Base-by-base conservation (phyloP, 1,140 invertebrate species). In the Euglossa dilemma region DNA sequence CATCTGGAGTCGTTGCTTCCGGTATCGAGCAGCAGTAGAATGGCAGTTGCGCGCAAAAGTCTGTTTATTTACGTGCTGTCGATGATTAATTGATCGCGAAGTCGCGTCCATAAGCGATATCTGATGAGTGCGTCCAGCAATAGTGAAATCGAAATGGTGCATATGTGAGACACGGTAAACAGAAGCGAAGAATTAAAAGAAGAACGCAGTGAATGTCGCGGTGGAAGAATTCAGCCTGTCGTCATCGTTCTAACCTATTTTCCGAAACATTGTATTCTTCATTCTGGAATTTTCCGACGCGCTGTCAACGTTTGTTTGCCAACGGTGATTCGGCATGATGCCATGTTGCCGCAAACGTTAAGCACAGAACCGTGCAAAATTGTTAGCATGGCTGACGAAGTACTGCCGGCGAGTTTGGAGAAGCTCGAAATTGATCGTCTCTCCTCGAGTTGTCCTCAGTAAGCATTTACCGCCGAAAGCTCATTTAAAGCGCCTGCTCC, bases 361-460 rank as follows among this genome's bases (percentile, higher is more conserved):
- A 91, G 66, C 57, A 25, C 59, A 69, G 66, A 69, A n/a, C n/a
- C 25, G 71, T 81, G 74, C 52, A 78, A 87, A 57, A 85, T 83
- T 63, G 20, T 64, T 79, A 90, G 66, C 67, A 94, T 94, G 94
- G 91, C 91, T 75, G 93, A 93, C 71, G 94, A 94, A 79, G 86
- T 90, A 25, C 72, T 94, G 85, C 93, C 93, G 72, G 93, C 91
- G 56, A 93, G 93, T 75, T 91, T 94, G 71, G 90, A 92, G 87
- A 94, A 92, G 80, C 93, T 94, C 83, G 93, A 94, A 76, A 94
- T 94, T 83, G 93, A 93, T 88, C 91, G 91, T 66, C 72, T 87
- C 4, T 86, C 89, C 8, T 73, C 80, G 25, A 87, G 80, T 52
- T 89, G 89, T 79, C 75, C 90, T 1, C 92, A 89, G 93, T 93